Conservation (phyloP, 2,888 invertebrate species). For the Sympetrum striolatum region DNA sequence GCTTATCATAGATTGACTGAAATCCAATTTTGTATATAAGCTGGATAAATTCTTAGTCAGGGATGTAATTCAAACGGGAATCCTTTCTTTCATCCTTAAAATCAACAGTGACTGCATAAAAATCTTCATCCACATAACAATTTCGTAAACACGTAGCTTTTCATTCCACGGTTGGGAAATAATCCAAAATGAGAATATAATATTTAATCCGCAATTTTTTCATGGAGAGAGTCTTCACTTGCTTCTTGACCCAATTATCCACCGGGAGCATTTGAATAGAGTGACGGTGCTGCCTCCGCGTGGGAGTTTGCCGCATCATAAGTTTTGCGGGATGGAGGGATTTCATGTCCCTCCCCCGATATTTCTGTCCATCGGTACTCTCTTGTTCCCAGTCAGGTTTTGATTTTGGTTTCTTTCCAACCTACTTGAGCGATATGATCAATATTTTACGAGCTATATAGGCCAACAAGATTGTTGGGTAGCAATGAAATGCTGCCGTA, state of each 20-base stretch:
- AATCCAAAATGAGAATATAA: too few relatives aligned
- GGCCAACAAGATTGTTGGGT: constrained; percentile 18
- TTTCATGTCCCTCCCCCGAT: not conserved
- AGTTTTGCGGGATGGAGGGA: not conserved
- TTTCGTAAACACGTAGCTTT: too few relatives aligned
- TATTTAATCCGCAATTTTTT: not conserved
- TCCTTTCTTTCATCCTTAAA: too few relatives aligned
- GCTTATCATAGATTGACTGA: too few relatives aligned
- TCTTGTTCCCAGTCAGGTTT: not conserved
- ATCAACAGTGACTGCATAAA: too few relatives aligned
- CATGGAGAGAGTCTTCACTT: not conserved
- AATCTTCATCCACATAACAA: too few relatives aligned
- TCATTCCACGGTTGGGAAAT: too few relatives aligned
- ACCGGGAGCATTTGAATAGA: not conserved
- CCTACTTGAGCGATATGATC: constrained; percentile 33
- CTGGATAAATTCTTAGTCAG: too few relatives aligned
- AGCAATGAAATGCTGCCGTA: not conserved
- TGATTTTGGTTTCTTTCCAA: constrained; percentile 12
- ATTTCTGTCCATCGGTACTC: not conserved
- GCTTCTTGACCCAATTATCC: not conserved
- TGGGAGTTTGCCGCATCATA: not conserved
- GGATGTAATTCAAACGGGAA: too few relatives aligned
- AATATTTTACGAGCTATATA: constrained; percentile 37
- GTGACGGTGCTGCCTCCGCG: not conserved
- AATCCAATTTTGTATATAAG: too few relatives aligned